Base-by-base conservation (phyloP, 2,113 vertebrate species). In the Seriola dumerili region DNA sequence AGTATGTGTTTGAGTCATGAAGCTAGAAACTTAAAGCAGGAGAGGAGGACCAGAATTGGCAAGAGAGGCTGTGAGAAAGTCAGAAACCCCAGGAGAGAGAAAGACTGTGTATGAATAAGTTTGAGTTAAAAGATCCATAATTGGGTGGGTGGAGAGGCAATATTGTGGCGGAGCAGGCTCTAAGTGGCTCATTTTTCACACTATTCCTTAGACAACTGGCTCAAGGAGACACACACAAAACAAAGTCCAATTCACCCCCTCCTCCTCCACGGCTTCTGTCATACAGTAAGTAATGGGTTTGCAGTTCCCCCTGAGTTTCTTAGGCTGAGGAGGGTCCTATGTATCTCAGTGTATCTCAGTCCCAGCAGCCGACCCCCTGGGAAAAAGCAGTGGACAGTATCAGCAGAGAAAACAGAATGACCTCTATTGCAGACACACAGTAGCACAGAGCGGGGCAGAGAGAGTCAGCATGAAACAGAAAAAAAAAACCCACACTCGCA, bases 111-210 rank as follows among this genome's bases (percentile, higher is more conserved):
- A 58, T 78, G 59, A 69, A 79, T 70, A 62, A 72, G 36, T 76
- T 79, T 46, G 23, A 83, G 76, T 86, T 85, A 81, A 83, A 80
- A 87, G 36, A 87, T 86, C 73, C 76, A 82, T 87, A 89, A 93
- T 84, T 88, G 76, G 71, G 36, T 79, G 55, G 81, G 81, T 9
- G 11, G 62, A 55, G 70, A 85, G 61, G 72, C 76, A 63, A 87
- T 82, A 82, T 73, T 69, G 40, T 68, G 42, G 76, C 4, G 3
- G 50, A 78, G 71, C 44, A 76, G 9, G 19, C 64, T 62, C 32
- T 80, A 87, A 88, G 77, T 88, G 76, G 76, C 78, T 83, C 75
- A 79, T 92, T 90, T 89, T 81, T 87, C 81, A 88, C 61, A 78
- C 72, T 85, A 79, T 58, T 80, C 65, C 65, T 74, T 12, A 34